phyloP scores from a whole-genome alignment of 2,113 vertebrate genomes.

The Laticauda laticaudata region DNA sequence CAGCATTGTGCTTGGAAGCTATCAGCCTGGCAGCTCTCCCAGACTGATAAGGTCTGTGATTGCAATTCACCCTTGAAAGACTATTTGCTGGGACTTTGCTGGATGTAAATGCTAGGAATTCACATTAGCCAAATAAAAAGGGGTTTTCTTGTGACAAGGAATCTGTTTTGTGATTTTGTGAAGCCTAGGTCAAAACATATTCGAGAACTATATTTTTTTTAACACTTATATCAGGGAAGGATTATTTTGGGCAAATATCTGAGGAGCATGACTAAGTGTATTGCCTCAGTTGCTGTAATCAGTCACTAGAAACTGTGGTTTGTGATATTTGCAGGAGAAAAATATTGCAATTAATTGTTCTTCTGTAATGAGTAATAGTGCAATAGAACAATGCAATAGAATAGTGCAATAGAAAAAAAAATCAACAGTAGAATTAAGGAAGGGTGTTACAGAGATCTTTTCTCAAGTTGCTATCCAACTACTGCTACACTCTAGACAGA shows the following conservation, averaged over 20 bases:
- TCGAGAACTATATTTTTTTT: not conserved
- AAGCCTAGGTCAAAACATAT: no score
- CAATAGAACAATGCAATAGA: not conserved
- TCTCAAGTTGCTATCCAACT: not conserved
- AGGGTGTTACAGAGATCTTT: not conserved
- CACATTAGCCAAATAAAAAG: no score
- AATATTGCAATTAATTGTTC: not conserved
- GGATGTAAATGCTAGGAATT: no score
- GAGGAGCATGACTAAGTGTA: not conserved
- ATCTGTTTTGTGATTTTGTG: no score
- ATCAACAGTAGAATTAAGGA: not conserved
- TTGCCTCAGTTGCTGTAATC: constrained; percentile 15
- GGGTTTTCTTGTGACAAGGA: no score
- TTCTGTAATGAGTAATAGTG: not conserved
- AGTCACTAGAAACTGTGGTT: not conserved
- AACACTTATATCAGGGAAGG: not conserved
- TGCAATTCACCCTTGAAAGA: no score
- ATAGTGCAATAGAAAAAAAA: not conserved
- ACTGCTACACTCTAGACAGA: not conserved
- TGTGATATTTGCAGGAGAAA: not conserved
- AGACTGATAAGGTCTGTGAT: no score
- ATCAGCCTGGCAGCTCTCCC: no score
- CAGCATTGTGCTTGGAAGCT: no score
- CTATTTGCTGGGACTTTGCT: no score
- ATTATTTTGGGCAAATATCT: not conserved